Conservation (phyloP, 1,140 invertebrate genomes). For the Helicoverpa zea region DNA sequence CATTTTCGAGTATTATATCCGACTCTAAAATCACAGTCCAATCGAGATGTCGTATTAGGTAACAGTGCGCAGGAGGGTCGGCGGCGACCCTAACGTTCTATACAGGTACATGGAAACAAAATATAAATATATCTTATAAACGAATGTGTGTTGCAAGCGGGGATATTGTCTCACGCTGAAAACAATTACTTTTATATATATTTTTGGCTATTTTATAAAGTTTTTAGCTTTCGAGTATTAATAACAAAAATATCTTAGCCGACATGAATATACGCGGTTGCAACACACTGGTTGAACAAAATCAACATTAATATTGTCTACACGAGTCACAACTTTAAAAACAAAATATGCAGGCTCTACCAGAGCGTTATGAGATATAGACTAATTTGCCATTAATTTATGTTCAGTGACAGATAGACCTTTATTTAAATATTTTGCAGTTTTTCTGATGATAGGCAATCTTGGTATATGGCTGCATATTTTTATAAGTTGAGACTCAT, state of each 20-base stretch:
- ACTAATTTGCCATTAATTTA: too few relatives aligned
- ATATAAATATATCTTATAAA: slow-evolving; percentile 14
- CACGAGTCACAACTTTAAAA: slow-evolving; percentile 1
- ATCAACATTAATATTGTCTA: background rate
- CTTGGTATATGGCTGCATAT: background rate
- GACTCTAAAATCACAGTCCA: slow-evolving; percentile 55
- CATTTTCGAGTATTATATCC: slow-evolving; percentile 52
- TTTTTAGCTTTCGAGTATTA: too few relatives aligned
- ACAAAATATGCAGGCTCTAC: background rate
- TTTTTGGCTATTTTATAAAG: too few relatives aligned
- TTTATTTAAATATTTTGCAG: too few relatives aligned
- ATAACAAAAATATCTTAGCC: background rate
- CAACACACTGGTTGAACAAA: slow-evolving; percentile 6
- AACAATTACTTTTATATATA: too few relatives aligned
- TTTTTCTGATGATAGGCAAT: too few relatives aligned
- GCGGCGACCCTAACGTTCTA: background rate
- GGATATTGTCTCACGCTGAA: background rate
- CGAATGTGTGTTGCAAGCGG: slow-evolving; percentile 7
- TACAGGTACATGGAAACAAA: slow-evolving; percentile 34
- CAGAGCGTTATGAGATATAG: too few relatives aligned
- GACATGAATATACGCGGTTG: background rate
- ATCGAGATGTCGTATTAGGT: slow-evolving; percentile 43
- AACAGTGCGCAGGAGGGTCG: slow-evolving; percentile 27
- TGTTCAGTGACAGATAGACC: too few relatives aligned
- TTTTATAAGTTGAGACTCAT: background rate